Base-by-base conservation (phyloP, 1,140 invertebrate species). In the Sesamia nonagrioides region DNA sequence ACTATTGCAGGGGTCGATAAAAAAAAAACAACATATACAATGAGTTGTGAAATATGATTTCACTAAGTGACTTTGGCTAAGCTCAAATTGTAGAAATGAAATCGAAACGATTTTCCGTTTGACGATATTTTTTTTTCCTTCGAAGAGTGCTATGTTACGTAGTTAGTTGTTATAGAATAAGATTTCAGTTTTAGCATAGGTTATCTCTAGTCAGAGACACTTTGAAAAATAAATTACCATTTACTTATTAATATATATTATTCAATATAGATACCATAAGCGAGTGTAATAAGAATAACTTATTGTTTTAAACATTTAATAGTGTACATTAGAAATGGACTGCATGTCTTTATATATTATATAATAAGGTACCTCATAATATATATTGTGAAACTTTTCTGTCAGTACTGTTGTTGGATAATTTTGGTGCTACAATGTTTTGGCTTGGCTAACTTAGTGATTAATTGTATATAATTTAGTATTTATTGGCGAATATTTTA, bases 131-230 rank as follows among this genome's bases (percentile, higher is more conserved):
- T 87, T 87, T 66, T 89, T 89, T 79, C 85, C 90, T 88, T 91
- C 79, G 83, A 91, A 86, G 90, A 91, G 91, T 92, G 91, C 89
- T 94, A 90, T 89, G 91, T 91, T 92, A 91, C 80, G 83, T 91
- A 91, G 84, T 73, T 92, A 91, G 86, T 88, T 83, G 84, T 91
- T 87, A 82, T 86, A 89, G 81, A 78, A 79, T 89, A 90, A 84
- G 81, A 72, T 87, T 89, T 91, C 88, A 91, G 82, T 91, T 91
- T 77, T 93, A 92, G 90, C 82, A 87, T 92, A 90, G 87, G 86
- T 86, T 84, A 94, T 92, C 91, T 94, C 93, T 94, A 94, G 93
- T 94, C 93, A 94, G 92, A 90, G 92, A 94, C 87, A 84, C 90
- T 92, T 94, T 89, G 91, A 89, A 93, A 86, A 86, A 87, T 84